These are phyloP conservation scores for Tragelaphus scriptus DNA, from an alignment of 2,113 vertebrate genomes.

Conservation along the genomic window DNA sequence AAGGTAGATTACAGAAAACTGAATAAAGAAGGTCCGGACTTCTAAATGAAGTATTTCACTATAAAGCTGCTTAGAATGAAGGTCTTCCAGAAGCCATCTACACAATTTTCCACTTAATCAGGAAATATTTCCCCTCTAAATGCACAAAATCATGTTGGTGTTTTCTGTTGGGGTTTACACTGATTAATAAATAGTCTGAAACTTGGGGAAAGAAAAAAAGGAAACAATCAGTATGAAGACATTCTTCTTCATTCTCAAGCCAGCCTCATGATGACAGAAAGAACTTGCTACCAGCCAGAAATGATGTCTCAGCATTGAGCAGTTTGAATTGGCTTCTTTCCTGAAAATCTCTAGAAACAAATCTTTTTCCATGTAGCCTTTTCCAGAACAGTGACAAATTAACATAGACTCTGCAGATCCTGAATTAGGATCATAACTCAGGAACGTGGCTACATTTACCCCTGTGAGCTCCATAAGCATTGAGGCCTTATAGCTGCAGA, in stretches of 20 bases:
- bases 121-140: neutral
- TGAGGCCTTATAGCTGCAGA: neutral
- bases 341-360: slow-evolving; percentile 55
- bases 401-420: neutral
- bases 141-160: neutral
- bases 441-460: neutral
- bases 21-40: neutral
- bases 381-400: slow-evolving; percentile 24
- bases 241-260: neutral
- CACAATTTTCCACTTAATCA: neutral
- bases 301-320: slow-evolving; percentile 18
- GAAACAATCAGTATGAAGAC: neutral
- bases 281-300: neutral
- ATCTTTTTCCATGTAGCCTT: slow-evolving; percentile 22
- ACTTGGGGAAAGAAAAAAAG: neutral
- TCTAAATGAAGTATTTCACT: neutral
- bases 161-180: neutral
- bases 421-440: neutral
- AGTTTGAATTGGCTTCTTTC: slow-evolving; percentile 37
- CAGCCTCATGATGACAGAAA: neutral
- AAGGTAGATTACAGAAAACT: neutral
- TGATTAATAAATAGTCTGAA: neutral
- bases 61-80: neutral
- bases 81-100: neutral
- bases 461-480: neutral